Evolutionary conservation across 53 echinoderm and acorn worm genomes (phyloP), one percentile per base, ranked within the genome.

Genomic region (Apostichopus leukothele): DNA sequence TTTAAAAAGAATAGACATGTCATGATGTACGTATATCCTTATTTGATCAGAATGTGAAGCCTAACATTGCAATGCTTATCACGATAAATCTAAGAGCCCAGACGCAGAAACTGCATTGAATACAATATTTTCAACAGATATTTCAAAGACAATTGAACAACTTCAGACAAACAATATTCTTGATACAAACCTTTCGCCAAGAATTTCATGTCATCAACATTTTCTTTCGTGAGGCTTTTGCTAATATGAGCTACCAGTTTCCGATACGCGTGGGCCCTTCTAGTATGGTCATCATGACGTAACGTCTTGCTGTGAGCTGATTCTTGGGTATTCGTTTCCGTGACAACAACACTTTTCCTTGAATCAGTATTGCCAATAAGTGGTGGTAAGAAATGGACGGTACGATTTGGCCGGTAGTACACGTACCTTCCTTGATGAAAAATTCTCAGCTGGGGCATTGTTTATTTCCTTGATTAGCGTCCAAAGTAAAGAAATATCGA

Each of bases 151-250:
- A 39, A 39, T 39, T 39, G 39, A 39, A 39, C 39, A 39, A 39
- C 39, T 39, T 39, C 39, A 39, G 3, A 39, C 39, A 39, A 39
- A 39, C 39, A 39, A 39, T 39, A 39, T 39, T 39, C 39, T 39
- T 39, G 39, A 39, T 39, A 39, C 39, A 39, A 39, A 39, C 97
- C 97, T 93, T 86, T 88, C 73, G 93, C 93, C 5, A 96, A 90
- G 84, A 93, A 96, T 81, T 92, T 93, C 85, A 96, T 92, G 74
- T 96, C 97, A 25, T 90, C 91, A 19, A 96, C 90, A 78, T 96
- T 95, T 25, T 90, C 94, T 27, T 83, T 55, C 9, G 95, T 95
- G 68, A 96, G 76, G 74, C 87, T 90, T 11, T 92, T 89, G 11
- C 95, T 86, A 61, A 96, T 86, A 51, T 90, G 88, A 74, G 60